Conservation (phyloP, 1,140 invertebrate genomes). For the Lepidurus packardi region DNA sequence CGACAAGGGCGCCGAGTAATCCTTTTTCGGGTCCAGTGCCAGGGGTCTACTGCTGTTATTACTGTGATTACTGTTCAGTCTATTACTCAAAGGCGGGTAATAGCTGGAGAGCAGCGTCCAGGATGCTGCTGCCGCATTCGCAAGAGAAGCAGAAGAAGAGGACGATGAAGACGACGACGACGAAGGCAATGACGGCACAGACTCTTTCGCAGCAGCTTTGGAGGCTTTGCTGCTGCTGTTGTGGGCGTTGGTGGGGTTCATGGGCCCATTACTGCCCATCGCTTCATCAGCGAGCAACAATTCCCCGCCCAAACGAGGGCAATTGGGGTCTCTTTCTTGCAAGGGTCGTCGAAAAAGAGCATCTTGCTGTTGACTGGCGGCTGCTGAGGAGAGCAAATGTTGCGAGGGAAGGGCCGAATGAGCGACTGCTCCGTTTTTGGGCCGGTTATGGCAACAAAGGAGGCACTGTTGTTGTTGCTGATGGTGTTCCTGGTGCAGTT, state of each 20-base stretch:
- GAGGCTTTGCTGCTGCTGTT: neutral
- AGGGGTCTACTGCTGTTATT: neutral
- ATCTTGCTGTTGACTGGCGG: neutral
- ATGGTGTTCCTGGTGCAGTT: neutral
- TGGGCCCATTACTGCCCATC: neutral
- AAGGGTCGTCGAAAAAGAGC: neutral
- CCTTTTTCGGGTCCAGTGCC: constrained; percentile 41
- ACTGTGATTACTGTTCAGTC: neutral
- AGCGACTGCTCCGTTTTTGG: neutral
- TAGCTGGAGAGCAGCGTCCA: neutral
- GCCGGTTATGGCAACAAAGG: neutral
- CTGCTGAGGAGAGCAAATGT: neutral
- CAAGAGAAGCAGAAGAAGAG: too few relatives aligned
- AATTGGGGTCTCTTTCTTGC: constrained; percentile 7
- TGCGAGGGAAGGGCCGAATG: neutral
- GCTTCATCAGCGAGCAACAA: neutral
- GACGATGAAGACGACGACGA: neutral
- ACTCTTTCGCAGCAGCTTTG: neutral
- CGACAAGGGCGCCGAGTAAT: constrained; percentile 69
- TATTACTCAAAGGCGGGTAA: constrained; percentile 1
- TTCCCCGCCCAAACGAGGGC: neutral
- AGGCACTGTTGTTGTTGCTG: constrained; percentile 4
- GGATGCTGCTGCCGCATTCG: neutral
- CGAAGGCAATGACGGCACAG: constrained; percentile 13
- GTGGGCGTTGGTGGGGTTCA: neutral